A percentile compares a stretch with the other conserved stretches of the same genome.
Conservation (phyloP, 2,888 invertebrate species). For the Drosophila neutralis region DNA sequence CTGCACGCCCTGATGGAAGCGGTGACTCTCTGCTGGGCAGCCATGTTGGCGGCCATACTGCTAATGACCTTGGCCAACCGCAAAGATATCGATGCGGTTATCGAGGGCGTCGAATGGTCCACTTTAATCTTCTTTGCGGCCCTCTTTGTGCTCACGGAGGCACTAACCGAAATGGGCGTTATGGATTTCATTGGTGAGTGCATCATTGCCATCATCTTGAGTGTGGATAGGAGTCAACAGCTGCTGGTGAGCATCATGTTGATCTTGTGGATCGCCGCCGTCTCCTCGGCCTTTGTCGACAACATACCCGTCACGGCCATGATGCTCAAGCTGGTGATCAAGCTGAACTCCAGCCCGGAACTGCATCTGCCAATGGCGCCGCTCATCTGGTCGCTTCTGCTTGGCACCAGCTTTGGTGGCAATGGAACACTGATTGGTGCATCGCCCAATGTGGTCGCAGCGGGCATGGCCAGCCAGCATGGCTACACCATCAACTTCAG, state of each 20-base stretch:
- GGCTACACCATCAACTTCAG: slow-evolving; percentile 93
- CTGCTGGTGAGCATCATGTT: slow-evolving; percentile 90
- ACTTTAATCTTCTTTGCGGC: slow-evolving; percentile 95
- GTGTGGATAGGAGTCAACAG: slow-evolving; percentile 87
- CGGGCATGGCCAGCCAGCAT: slow-evolving; percentile 95
- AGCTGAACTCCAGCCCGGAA: slow-evolving; percentile 88
- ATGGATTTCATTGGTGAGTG: slow-evolving; percentile 91
- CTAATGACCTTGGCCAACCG: slow-evolving; percentile 91
- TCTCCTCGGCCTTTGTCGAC: slow-evolving; percentile 94
- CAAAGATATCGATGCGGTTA: slow-evolving; percentile 91
- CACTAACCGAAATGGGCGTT: slow-evolving; percentile 90
- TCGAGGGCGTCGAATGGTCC: slow-evolving; percentile 94
- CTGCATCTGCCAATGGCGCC: slow-evolving; percentile 91
- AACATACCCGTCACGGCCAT: slow-evolving; percentile 96
- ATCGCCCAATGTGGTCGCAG: slow-evolving; percentile 95
- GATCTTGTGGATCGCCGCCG: slow-evolving; percentile 91
- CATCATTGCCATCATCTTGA: slow-evolving; percentile 88
- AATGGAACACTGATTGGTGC: slow-evolving; percentile 96
- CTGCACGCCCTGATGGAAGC: slow-evolving; percentile 90
- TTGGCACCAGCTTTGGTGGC: slow-evolving; percentile 95
- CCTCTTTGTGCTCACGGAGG: slow-evolving; percentile 95
- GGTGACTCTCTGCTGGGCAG: slow-evolving; percentile 93
- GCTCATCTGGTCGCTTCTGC: slow-evolving; percentile 93
- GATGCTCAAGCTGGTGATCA: slow-evolving; percentile 92
- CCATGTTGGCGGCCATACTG: slow-evolving; percentile 91